Base-by-base conservation (phyloP, 2,888 invertebrate genomes). In the Autographa gamma region DNA sequence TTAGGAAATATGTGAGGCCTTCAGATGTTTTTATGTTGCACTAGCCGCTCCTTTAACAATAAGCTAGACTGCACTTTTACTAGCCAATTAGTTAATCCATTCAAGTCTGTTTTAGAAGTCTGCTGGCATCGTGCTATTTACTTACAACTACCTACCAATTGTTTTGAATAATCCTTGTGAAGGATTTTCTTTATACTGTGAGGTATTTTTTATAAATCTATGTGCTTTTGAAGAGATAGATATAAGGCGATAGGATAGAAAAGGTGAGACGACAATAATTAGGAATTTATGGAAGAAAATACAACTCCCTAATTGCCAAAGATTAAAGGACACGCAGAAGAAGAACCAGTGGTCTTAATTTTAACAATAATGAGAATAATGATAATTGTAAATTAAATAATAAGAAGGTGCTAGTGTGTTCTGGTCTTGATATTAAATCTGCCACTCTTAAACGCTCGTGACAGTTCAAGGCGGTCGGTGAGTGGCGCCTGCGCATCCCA, bases 381-480 rank as follows among this genome's bases (percentile, higher is more conserved):
- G 3, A 25, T 25, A 3, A 25, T 2, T 25, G 25, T 25, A 25
- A 25, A 25, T 25, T 25, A 25, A 25, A 25, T 25, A 25, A 69
- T 61, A 74, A 74, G 65, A 71, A 63, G n/a, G 0, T 48, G 25
- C 65, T 73, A 82, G 85, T 86, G 85, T 75, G 62, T 66, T 61
- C 56, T 62, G 76, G 88, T 86, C 82, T 85, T 88, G 88, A 85
- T 89, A 90, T 90, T 91, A 93, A 93, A 93, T 93, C 90, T 89
- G 91, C 90, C 88, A 87, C 85, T 89, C 85, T 89, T 89, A 89
- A 74, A 87, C 85, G 85, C 79, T 85, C 82, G 76, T 88, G 93
- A 93, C 93, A 92, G 91, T 91, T 92, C 91, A 93, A 93, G 93
- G 87, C 83, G 81, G 76, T 73, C 71, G 66, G 69, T 70, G 38